Evolutionary conservation across 2,113 vertebrate species (phyloP), one percentile per base, ranked within the genome.

Genomic region (Tupaia tana): DNA sequence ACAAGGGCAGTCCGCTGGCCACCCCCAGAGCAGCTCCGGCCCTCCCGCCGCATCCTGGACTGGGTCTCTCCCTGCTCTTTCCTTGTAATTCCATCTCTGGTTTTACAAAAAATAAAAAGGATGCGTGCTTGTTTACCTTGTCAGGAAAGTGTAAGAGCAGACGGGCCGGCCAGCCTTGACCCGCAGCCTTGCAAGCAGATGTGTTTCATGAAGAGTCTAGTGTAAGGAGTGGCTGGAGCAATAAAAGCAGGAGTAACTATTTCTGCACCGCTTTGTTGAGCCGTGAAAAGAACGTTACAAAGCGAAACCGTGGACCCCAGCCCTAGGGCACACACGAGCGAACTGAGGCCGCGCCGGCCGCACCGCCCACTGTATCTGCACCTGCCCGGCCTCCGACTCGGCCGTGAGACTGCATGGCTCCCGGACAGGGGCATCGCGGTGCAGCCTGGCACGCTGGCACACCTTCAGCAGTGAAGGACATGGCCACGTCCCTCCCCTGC

Each of bases 281-380:
- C 13, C 11, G 27, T 12, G 14, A 15, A 19, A 73, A 73, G 52
- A 59, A 78, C 29, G 6, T 3, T 14, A 54, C 61, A 12, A 43
- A 25, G 1, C 19, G 31, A 66, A 61, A 16, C 2, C 25, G 4
- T 2, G 27, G 82, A 29, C 14, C 2, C 0, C 22, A 13, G 9
- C 77, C 29, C 4, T 9, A 7, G 16, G 61, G 6, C 8, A 29
- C 2, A 14, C 12, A 13, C 24, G 3, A 19, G 59, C 34, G 13
- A 22, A 67, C 29, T 2, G 4, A 29, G n/a, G 11, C 19, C 0
- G 9, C 3, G 7, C 66, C 18, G 27, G 1, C 29, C 78, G 12
- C 2, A 7, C 1, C 59, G 1, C 0, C 0, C 5, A 7, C 52
- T 2, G 4, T 6, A 1, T 43, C 18, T 19, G 20, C n/a, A 3